These are phyloP conservation scores for Melopsittacus undulatus DNA, from an alignment of 2,797 vertebrate genomes.

Conservation along the genomic window DNA sequence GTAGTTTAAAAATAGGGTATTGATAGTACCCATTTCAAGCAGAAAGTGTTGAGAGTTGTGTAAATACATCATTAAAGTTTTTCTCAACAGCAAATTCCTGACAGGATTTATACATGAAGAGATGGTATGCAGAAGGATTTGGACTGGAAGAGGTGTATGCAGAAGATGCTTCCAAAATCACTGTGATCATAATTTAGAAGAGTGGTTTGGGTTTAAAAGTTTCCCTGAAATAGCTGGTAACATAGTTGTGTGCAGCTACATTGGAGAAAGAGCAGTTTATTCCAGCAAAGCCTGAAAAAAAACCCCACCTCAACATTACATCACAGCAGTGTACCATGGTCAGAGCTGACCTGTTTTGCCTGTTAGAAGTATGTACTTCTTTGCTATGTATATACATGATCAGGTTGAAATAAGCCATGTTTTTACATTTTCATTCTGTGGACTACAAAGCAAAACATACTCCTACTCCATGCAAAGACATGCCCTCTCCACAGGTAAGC, in stretches of 20 bases:
- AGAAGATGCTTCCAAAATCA: not conserved
- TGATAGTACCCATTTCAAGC: not conserved
- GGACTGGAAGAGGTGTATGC: not conserved
- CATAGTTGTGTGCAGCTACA: not conserved
- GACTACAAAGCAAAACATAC: not conserved
- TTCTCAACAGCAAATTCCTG: not conserved
- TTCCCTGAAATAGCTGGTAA: not conserved
- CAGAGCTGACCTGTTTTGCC: not conserved
- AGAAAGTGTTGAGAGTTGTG: not conserved
- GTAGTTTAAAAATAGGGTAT: not conserved
- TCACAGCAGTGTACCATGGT: not conserved
- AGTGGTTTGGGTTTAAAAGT: not conserved
- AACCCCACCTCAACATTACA: not conserved
- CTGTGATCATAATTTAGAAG: not conserved
- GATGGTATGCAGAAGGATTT: not conserved
- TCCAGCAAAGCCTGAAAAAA: not conserved
- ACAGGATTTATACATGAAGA: not conserved
- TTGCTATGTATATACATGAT: not conserved
- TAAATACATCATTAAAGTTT: not conserved
- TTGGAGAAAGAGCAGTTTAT: accelerated
- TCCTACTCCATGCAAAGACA: not conserved
- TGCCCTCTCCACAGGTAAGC: no score
- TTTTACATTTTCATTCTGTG: not conserved
- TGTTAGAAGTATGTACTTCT: not conserved
- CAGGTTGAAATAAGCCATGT: not conserved